Evolutionary conservation across 2,797 vertebrate genomes (phyloP), one percentile per base, ranked within the genome.

Genomic region (Manis pentadactyla): DNA sequence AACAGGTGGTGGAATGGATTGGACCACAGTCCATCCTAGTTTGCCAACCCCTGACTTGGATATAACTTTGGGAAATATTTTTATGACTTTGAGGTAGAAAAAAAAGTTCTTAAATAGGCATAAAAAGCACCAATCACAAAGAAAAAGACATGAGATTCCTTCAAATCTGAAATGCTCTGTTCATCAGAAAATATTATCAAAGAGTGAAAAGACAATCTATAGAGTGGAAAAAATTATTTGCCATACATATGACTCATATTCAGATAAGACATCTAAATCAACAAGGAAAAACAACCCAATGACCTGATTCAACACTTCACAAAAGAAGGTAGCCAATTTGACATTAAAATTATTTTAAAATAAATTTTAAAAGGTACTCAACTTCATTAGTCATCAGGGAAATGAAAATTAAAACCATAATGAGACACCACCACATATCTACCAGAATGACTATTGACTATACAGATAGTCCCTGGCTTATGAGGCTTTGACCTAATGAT

Each of bases 371-470:
- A 82, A 87, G 5, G 1, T 75, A 82, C 42, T 61, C 46, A 90
- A 37, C 31, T 21, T 68, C 37, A 68, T 57, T 53, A 82, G 61
- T 63, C 78, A 51, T 46, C 13, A 86, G 25, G 39, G 39, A 75
- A 89, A 96, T 88, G 46, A 81, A 92, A 49, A 55, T 42, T 66
- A 68, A 84, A 95, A 87, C 27, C 29, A n/a, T 23, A 90, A 25
- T 69, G 23, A 93, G 18, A 51, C 37, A 55, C 55, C 31, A 51
- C 9, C 59, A 17, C 12, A 25, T 27, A 49, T 31, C 31, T 53
- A 29, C 1, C 31, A 68, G 21, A 83, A 87, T 18, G 42, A 88
- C 29, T 25, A 9, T 37, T 18, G 42, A 88, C 29, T 25, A 9
- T 37, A 27, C 37, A 71, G 68, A 37, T 37, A 42, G 23, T 71